A percentile compares a stretch with the other conserved stretches of the same genome.
These are phyloP conservation scores for Chionoecetes opilio DNA, from an alignment of 1,140 invertebrate species.

Conservation along the genomic window DNA sequence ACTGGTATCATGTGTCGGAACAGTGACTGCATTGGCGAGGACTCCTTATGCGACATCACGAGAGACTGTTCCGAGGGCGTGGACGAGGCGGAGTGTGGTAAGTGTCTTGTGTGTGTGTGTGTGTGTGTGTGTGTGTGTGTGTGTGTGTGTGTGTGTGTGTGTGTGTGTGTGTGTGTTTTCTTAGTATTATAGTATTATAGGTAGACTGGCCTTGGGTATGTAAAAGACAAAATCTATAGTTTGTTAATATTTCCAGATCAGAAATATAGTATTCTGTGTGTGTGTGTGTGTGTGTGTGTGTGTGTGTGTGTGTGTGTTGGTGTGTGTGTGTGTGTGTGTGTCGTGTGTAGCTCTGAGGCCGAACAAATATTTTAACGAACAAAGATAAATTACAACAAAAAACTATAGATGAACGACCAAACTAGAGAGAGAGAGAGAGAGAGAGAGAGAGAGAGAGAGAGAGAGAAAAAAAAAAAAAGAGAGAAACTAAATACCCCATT, in stretches of 20 bases:
- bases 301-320: too few species aligned
- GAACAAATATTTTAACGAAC: too few species aligned
- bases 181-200: too few species aligned
- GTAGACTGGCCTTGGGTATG: too few species aligned
- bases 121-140: neutral
- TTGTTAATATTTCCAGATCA: too few species aligned
- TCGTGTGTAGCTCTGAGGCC: too few species aligned
- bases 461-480: neutral
- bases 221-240: too few species aligned
- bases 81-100: slow-evolving; percentile 60
- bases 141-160: neutral
- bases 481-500: too few species aligned
- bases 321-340: too few species aligned
- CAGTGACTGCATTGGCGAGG: slow-evolving; percentile 30
- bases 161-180: neutral
- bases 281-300: too few species aligned
- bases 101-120: neutral
- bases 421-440: slow-evolving; percentile 35
- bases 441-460: slow-evolving; percentile 46
- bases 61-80: slow-evolving; percentile 45
- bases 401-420: neutral
- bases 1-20: slow-evolving; percentile 31
- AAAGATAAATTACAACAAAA: too few species aligned
- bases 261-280: too few species aligned
- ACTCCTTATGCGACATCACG: slow-evolving; percentile 48